phyloP scores from a whole-genome alignment of 2,888 invertebrate species.

The Diplolepis rosae region DNA sequence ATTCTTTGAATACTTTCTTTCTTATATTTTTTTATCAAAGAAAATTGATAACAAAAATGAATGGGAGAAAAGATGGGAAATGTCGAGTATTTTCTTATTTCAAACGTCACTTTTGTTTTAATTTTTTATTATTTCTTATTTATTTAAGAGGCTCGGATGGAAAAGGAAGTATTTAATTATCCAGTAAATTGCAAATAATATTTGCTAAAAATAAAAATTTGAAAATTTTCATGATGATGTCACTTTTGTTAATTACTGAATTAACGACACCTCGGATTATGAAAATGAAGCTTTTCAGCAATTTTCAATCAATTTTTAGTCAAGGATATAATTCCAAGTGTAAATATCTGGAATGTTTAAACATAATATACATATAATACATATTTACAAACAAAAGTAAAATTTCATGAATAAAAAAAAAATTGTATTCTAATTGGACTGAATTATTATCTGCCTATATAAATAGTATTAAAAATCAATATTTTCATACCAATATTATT shows the following conservation, averaged over 20 bases:
- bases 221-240: neutral
- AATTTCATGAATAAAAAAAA: too few relatives aligned
- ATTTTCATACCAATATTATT: too few relatives aligned
- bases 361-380: too few relatives aligned
- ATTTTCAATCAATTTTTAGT: neutral
- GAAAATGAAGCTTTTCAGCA: neutral
- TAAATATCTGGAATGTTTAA: too few relatives aligned
- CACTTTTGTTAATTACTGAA: neutral
- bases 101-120: neutral
- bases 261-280: neutral
- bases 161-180: neutral
- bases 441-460: too few relatives aligned
- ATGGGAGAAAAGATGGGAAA: neutral
- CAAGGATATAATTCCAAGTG: too few relatives aligned
- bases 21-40: too few relatives aligned
- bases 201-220: neutral
- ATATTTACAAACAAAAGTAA: too few relatives aligned
- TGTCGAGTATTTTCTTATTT: neutral
- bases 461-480: too few relatives aligned
- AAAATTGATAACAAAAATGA: neutral
- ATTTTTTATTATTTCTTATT: neutral
- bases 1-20: neutral
- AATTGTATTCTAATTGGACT: too few relatives aligned
- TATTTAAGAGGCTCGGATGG: neutral
- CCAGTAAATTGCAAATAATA: neutral